Conservation (phyloP, 2,888 invertebrate species). For the Rutpela maculata region DNA sequence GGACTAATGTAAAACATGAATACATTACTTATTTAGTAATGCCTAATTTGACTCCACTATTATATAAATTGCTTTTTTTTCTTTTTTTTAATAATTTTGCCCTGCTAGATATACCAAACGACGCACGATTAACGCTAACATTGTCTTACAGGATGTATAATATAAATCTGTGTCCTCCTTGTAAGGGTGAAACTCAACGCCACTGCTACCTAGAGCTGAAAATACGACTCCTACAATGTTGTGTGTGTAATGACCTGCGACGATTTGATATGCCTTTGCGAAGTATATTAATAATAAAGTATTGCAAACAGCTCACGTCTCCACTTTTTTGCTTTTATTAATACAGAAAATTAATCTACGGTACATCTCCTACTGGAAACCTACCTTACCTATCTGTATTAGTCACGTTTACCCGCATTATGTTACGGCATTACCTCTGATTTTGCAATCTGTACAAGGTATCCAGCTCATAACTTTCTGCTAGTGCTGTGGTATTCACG, state of each 20-base stretch:
- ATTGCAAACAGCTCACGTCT: constrained; percentile 9
- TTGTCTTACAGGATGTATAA: too few species aligned
- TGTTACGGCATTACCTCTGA: constrained; percentile 10
- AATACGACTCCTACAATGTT: background rate
- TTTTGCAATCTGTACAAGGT: constrained; percentile 17
- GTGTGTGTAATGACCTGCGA: constrained; percentile 8
- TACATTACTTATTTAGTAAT: too few species aligned
- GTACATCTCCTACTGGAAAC: constrained; percentile 26
- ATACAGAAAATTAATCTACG: constrained; percentile 14
- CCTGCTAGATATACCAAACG: too few species aligned
- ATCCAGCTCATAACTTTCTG: background rate
- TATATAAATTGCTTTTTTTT: too few species aligned
- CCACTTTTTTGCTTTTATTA: constrained; percentile 17
- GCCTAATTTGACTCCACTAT: too few species aligned
- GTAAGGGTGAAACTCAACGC: too few species aligned
- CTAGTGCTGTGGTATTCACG: too few species aligned
- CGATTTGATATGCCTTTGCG: background rate
- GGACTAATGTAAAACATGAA: too few species aligned
- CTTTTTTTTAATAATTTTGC: too few species aligned
- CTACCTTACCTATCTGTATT: constrained; percentile 5
- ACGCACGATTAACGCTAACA: too few species aligned
- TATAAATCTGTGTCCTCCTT: too few species aligned
- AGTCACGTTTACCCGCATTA: constrained; percentile 21
- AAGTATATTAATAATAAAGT: constrained; percentile 21
- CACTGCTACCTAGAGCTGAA: background rate